Percentiles rank a stretch among this genome's conserved stretches.
Conservation (phyloP, 1,140 invertebrate genomes). For the Grapholita molesta region DNA sequence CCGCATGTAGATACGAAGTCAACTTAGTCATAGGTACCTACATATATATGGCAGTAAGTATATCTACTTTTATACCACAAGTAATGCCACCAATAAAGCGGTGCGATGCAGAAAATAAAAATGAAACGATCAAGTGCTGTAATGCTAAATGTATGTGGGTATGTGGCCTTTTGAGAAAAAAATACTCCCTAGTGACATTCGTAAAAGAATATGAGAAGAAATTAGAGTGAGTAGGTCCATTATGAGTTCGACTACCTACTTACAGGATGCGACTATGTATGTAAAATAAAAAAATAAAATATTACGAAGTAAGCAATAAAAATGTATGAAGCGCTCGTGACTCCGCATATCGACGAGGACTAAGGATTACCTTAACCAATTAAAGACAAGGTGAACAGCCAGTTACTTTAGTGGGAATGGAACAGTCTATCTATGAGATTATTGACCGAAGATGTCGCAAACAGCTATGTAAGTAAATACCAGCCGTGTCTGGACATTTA, state of each 20-base stretch:
- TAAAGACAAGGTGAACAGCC: slow-evolving; percentile 52
- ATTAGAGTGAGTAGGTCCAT: too few relatives aligned
- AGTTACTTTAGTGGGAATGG: slow-evolving; percentile 24
- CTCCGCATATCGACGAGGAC: not conserved
- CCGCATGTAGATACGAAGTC: not conserved
- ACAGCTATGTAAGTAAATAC: not conserved
- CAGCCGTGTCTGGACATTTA: not conserved
- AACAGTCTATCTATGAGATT: slow-evolving; percentile 18
- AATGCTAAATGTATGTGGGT: too few relatives aligned
- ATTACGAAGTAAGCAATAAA: not conserved
- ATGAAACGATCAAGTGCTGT: not conserved
- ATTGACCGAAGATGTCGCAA: slow-evolving; percentile 9
- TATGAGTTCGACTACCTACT: too few relatives aligned
- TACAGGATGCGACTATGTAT: not conserved
- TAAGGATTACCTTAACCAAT: slow-evolving; percentile 28
- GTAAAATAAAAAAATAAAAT: not conserved
- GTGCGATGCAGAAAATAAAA: not conserved
- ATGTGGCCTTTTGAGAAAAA: too few relatives aligned
- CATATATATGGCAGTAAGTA: not conserved
- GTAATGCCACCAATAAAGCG: too few relatives aligned
- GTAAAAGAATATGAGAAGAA: too few relatives aligned
- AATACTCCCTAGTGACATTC: too few relatives aligned
- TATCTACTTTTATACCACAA: too few relatives aligned
- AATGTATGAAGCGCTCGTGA: not conserved
- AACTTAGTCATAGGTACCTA: not conserved